Evolutionary conservation across 2,888 invertebrate genomes (phyloP), one percentile per base, ranked within the genome.

Genomic region (Pogonocherus hispidulus): DNA sequence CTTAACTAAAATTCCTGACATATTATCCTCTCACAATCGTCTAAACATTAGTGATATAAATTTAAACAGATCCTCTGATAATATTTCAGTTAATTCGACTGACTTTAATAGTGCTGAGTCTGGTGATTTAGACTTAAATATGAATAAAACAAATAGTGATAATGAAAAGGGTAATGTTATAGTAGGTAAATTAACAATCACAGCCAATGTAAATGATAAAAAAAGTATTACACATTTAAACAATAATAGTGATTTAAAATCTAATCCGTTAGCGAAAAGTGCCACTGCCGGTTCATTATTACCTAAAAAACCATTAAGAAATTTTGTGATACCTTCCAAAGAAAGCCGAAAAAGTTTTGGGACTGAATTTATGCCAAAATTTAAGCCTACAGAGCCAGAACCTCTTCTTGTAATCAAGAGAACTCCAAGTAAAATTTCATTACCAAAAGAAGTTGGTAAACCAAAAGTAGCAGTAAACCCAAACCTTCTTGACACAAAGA

Each of bases 31-130:
- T 67, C 62, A 55, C 49, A 66, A 71, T 65, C 72, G 68, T 57
- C 67, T 71, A 51, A 65, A 32, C 47, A 63, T 66, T 59, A 66
- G 66, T 47, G 74, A 66, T 46, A 65, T 55, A 56, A 69, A 60
- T 44, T 64, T 77, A 69, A 75, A 79, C 72, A 81, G 79, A 72
- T 84, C 84, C 3, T 77, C 81, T 22, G 82, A 82, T 74, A 83
- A 80, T 66, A 37, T 79, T 18, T 83, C 83, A 0, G 70, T 79
- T 44, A 80, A 79, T 72, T 83, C 84, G 14, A 77, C 72, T 37
- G 83, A 84, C 59, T 85, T 80, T 74, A 83, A 83, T 69, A 85
- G 84, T 74, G 85, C 85, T 14, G 81, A 84, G 71, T 84, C 84
- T 6, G 77, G 77, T 41, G 79, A 79, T 63, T 69, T 81, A 60